Percentiles rank a stretch among this genome's conserved stretches.
Conservation (phyloP, 2,888 invertebrate species). For the Parelbella ahira region DNA sequence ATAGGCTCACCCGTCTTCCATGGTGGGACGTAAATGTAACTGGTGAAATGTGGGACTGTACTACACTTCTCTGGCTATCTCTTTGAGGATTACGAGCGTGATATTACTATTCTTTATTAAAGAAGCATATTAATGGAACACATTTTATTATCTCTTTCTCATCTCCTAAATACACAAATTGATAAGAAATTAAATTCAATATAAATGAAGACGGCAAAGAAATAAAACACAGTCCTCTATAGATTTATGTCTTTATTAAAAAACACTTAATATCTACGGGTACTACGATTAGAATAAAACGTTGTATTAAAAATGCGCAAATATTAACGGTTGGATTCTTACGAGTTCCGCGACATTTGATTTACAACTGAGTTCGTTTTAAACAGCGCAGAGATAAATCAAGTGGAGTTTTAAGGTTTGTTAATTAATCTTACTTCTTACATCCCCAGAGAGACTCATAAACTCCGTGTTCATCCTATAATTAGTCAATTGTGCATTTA, state of each 20-base stretch:
- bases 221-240: constrained; percentile 15
- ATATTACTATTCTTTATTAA: too few species aligned
- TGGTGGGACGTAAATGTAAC: too few species aligned
- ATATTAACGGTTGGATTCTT: constrained; percentile 4
- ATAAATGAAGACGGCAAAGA: not conserved
- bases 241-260: constrained; percentile 36
- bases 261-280: constrained; percentile 30
- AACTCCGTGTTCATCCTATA: constrained; percentile 10
- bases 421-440: constrained; percentile 22
- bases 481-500: constrained; percentile 14
- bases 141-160: too few species aligned
- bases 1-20: too few species aligned
- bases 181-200: too few species aligned
- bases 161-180: too few species aligned
- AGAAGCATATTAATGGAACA: too few species aligned
- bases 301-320: constrained; percentile 3
- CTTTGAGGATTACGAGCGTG: too few species aligned
- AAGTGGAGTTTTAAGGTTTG: constrained; percentile 16
- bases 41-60: too few species aligned
- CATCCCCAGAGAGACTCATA: constrained; percentile 11
- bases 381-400: constrained; percentile 13
- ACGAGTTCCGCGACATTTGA: constrained; percentile 5
- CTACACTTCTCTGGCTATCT: too few species aligned
- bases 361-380: constrained; percentile 17
- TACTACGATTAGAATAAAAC: constrained; percentile 18